Evolutionary conservation across 2,888 invertebrate species (phyloP).

Genomic region (Galeopsomyia nigrocyanea): DNA sequence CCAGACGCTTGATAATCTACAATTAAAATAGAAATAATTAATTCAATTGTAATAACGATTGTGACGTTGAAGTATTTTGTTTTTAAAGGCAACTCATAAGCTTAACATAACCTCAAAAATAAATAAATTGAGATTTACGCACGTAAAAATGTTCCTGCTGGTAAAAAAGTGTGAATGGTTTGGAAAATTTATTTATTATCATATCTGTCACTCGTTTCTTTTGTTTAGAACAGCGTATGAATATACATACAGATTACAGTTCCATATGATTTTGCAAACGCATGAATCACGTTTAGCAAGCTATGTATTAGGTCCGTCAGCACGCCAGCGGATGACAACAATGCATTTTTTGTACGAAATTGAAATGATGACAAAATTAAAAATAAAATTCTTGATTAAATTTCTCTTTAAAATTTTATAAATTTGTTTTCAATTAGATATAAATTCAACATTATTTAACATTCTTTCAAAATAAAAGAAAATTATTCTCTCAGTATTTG

Average conservation of each 20-base stretch:
- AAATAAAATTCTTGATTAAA: too few relatives aligned
- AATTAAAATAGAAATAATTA: background rate
- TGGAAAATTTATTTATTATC: constrained; percentile 21
- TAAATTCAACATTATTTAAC: too few relatives aligned
- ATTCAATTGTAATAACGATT: constrained; percentile 1
- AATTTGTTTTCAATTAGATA: too few relatives aligned
- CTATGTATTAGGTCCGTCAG: too few relatives aligned
- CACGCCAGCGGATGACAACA: too few relatives aligned
- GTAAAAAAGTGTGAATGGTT: constrained; percentile 11
- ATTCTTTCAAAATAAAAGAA: too few relatives aligned
- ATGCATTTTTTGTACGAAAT: too few relatives aligned
- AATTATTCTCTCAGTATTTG: too few relatives aligned
- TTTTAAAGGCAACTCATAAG: background rate
- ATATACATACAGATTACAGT: background rate
- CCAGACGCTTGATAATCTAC: constrained; percentile 33
- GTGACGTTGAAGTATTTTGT: background rate
- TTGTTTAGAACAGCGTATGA: background rate
- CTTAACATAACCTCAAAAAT: constrained; percentile 24
- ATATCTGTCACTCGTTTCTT: constrained; percentile 9
- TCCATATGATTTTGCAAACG: background rate
- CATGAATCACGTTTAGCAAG: background rate
- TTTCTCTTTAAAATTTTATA: too few relatives aligned
- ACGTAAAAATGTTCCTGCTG: constrained; percentile 31
- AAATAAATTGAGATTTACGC: constrained; percentile 19
- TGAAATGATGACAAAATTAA: too few relatives aligned